Conservation (phyloP, 2,113 vertebrate species). For the Burhinus oedicnemus region DNA sequence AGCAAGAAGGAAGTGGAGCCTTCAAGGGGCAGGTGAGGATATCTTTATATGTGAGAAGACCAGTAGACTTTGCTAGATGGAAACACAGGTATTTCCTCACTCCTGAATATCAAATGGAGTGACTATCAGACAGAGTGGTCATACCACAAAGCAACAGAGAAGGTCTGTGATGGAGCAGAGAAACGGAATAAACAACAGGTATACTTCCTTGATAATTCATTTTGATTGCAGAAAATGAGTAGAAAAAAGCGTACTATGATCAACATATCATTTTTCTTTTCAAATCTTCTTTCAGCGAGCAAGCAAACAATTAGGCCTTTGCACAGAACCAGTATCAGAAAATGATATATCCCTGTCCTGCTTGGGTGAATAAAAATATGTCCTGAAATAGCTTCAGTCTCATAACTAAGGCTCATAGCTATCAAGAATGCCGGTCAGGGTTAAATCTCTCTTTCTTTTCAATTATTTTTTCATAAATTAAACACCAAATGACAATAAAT, state of each 20-base stretch:
- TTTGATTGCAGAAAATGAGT: not conserved
- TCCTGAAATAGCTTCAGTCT: slow-evolving; percentile 4
- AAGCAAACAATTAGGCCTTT: slow-evolving; percentile 18
- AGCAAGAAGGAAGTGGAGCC: not conserved
- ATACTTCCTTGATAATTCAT: not conserved
- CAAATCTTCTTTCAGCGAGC: not conserved
- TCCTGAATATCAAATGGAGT: not conserved
- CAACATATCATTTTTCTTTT: slow-evolving; percentile 4
- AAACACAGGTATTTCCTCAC: not conserved
- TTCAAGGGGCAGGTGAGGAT: not conserved
- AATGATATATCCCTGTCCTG: not conserved
- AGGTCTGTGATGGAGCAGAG: not conserved
- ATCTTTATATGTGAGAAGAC: not conserved
- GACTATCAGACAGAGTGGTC: not conserved
- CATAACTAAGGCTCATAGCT: not conserved
- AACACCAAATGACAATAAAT: slow-evolving; percentile 48
- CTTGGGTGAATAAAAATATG: slow-evolving; percentile 12
- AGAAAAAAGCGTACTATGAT: not conserved
- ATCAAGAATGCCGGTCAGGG: not conserved
- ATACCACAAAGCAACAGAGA: not conserved
- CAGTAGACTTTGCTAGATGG: not conserved
- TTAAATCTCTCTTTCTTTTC: slow-evolving; percentile 39
- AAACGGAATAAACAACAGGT: not conserved
- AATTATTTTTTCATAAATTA: slow-evolving; percentile 36
- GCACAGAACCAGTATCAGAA: not conserved